These are phyloP conservation scores for Plagiodera versicolora DNA, from an alignment of 2,888 invertebrate species.

Conservation along the genomic window DNA sequence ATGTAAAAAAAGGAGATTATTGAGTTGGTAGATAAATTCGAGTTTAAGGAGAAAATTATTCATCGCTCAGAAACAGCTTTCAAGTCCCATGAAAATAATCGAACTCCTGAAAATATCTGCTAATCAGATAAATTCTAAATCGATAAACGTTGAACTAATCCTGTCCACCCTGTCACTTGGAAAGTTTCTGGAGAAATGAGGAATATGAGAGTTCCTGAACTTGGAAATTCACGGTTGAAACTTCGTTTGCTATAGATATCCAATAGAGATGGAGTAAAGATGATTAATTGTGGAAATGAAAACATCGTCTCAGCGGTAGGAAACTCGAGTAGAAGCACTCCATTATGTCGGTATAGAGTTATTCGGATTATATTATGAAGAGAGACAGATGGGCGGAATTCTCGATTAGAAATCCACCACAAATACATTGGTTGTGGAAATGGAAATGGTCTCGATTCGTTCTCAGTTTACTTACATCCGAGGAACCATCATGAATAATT, in stretches of 20 bases:
- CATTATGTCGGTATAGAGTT: constrained; percentile 35
- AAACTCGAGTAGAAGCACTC: constrained; percentile 34
- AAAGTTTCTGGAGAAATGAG: background rate
- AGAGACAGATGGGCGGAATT: background rate
- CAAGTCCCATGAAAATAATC: too few species aligned
- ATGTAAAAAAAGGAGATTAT: too few species aligned
- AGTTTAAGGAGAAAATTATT: too few species aligned
- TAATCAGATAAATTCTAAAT: too few species aligned
- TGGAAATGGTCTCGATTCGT: background rate
- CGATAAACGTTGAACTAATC: too few species aligned
- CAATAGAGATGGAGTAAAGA: constrained; percentile 33
- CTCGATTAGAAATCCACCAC: background rate
- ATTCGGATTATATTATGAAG: constrained; percentile 32
- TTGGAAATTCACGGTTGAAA: constrained; percentile 8
- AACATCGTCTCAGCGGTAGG: constrained; percentile 33
- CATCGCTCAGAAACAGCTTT: too few species aligned
- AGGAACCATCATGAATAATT: too few species aligned
- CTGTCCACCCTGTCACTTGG: background rate
- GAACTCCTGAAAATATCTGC: too few species aligned
- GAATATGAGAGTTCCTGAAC: constrained; percentile 2
- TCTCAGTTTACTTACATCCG: too few species aligned
- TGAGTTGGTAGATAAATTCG: too few species aligned
- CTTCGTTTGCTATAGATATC: constrained; percentile 28
- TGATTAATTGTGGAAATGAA: constrained; percentile 38
- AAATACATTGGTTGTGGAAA: background rate